These are phyloP conservation scores for Drosophila meridiana DNA, from an alignment of 2,888 invertebrate species.

Conservation along the genomic window DNA sequence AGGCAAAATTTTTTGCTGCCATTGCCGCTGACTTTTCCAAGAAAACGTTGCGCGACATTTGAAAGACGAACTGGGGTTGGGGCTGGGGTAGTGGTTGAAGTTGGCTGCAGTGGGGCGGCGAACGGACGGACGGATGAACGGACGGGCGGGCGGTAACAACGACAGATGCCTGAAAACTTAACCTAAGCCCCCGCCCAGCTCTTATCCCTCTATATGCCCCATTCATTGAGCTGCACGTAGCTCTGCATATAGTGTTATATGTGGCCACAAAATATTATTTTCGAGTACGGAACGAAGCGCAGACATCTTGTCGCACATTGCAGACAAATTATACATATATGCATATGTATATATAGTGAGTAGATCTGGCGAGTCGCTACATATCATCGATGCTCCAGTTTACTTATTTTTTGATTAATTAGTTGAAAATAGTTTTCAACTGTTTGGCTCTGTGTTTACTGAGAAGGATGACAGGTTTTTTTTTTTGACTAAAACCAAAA, in stretches of 20 bases:
- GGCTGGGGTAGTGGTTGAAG: neutral
- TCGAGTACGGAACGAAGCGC: constrained; percentile 46
- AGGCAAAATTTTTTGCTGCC: constrained; percentile 37
- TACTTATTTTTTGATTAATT: constrained; percentile 80
- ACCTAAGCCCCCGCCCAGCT: neutral
- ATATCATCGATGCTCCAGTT: constrained; percentile 76
- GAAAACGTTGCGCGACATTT: constrained; percentile 78
- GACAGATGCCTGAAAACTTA: constrained; percentile 30
- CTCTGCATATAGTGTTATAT: constrained; percentile 16
- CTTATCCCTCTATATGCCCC: neutral
- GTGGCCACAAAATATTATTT: constrained; percentile 29
- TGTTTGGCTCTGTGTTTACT: constrained; percentile 39
- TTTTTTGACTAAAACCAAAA: constrained; percentile 29
- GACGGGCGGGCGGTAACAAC: constrained; percentile 44
- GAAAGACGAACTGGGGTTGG: constrained; percentile 34
- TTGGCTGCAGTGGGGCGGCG: neutral
- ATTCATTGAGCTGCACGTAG: constrained; percentile 51
- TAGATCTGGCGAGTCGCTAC: constrained; percentile 44
- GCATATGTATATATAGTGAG: constrained; percentile 13
- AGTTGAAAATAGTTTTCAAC: constrained; percentile 77
- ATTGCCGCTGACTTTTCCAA: constrained; percentile 51
- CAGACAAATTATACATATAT: constrained; percentile 29
- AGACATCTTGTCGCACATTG: constrained; percentile 58
- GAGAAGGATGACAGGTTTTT: constrained; percentile 73
- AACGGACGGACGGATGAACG: constrained; percentile 15